Conservation (phyloP, 2,888 invertebrate species). For the Lottia gigantea region DNA sequence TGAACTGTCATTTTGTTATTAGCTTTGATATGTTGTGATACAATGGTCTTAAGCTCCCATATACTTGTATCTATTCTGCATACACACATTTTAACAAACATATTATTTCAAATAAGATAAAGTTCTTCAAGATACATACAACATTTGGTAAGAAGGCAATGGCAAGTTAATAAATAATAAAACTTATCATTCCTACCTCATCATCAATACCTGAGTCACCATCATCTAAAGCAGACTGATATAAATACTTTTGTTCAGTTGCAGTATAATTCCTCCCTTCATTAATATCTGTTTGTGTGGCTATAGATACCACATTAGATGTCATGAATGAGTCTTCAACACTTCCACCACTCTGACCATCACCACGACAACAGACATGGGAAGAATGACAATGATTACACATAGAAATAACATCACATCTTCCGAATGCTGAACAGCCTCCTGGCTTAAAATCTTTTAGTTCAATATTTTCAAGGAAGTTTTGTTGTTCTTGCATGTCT, state of each 20-base stretch:
- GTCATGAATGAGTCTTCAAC: neutral
- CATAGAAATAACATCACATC: neutral
- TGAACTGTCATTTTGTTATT: too few species aligned
- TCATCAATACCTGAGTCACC: neutral
- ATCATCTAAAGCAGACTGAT: neutral
- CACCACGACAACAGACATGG: neutral
- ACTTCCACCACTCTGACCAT: neutral
- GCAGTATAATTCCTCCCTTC: too few species aligned
- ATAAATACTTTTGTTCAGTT: too few species aligned
- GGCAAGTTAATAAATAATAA: too few species aligned
- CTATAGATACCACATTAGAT: neutral
- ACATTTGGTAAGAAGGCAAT: too few species aligned
- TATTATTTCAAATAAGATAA: too few species aligned
- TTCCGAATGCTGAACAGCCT: neutral
- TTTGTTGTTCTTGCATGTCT: neutral
- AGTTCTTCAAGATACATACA: too few species aligned
- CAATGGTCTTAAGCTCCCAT: neutral
- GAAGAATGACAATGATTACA: neutral
- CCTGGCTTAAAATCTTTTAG: neutral
- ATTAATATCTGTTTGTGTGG: neutral
- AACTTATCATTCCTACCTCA: neutral
- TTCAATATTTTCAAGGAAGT: neutral
- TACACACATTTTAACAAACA: too few species aligned
- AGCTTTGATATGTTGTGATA: too few species aligned
- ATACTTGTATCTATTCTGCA: too few species aligned